Conservation (phyloP, 1,140 invertebrate species). For the Drosophila yakuba region DNA sequence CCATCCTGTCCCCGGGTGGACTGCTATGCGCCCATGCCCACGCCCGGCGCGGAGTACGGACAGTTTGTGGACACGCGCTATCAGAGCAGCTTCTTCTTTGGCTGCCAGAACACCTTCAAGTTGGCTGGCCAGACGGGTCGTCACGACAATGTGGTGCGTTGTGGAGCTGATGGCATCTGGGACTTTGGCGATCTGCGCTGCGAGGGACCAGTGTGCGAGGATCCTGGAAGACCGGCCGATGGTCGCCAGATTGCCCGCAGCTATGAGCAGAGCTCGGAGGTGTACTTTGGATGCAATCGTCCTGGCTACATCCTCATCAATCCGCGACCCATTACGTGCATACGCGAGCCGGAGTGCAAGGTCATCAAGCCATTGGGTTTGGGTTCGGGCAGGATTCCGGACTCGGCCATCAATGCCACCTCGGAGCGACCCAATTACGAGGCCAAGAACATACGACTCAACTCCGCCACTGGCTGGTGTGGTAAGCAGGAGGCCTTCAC, state of each 20-base stretch:
- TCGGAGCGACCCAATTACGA: constrained; percentile 96
- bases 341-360: constrained; percentile 96
- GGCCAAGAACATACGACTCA: constrained; percentile 94
- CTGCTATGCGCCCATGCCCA: constrained; percentile 94
- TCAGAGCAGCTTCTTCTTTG: constrained; percentile 97
- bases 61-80: constrained; percentile 94
- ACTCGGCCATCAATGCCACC: constrained; percentile 98
- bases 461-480: constrained; percentile 98
- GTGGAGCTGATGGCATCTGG: constrained; percentile 96
- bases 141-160: constrained; percentile 96
- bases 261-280: constrained; percentile 96
- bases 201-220: constrained; percentile 97
- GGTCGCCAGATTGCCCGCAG: constrained; percentile 94
- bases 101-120: constrained; percentile 98
- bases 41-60: constrained; percentile 96
- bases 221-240: constrained; percentile 96
- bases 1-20: constrained; percentile 94
- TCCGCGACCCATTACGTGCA: constrained; percentile 94
- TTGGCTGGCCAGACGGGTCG: constrained; percentile 95
- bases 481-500: constrained; percentile 97
- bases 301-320: constrained; percentile 97
- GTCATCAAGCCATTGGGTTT: constrained; percentile 96
- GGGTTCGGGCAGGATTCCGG: constrained; percentile 95
- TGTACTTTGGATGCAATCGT: constrained; percentile 94
- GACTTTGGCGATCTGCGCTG: constrained; percentile 98